Evolutionary conservation across 2,797 vertebrate species (phyloP).

Genomic region (Ciconia nigra): DNA sequence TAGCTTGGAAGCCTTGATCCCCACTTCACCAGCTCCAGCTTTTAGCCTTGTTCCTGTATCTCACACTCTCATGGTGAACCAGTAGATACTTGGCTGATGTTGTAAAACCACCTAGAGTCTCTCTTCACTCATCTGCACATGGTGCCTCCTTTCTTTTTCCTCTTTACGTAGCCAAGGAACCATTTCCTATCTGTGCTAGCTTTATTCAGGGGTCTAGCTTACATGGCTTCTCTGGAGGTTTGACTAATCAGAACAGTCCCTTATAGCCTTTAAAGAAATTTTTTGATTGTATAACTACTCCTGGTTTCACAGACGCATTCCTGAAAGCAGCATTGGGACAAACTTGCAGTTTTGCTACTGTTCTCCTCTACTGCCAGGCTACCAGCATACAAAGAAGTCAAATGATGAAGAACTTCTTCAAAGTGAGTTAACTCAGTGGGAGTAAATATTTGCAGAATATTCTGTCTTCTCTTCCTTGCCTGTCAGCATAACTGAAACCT

Average conservation of each 20-base stretch:
- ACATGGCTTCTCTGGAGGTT: not conserved
- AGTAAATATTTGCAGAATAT: conserved; percentile 19
- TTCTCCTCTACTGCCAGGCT: not conserved
- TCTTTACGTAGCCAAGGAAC: not conserved
- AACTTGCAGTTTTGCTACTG: not conserved
- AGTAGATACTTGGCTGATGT: too few relatives aligned
- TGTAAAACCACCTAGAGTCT: not conserved
- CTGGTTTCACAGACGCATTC: not conserved
- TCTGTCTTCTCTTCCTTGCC: not conserved
- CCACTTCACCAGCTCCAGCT: not conserved
- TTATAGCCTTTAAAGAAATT: not conserved
- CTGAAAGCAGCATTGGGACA: not conserved
- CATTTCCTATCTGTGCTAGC: not conserved
- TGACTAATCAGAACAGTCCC: not conserved
- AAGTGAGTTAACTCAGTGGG: not conserved
- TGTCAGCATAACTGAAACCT: not conserved
- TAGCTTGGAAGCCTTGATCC: not conserved
- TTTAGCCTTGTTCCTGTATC: not conserved
- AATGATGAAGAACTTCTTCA: not conserved
- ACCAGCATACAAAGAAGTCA: not conserved
- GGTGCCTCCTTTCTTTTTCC: not conserved
- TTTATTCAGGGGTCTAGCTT: not conserved
- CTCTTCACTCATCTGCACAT: not conserved
- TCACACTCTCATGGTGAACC: not conserved
- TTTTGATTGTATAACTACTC: not conserved